Percentiles rank a stretch among this genome's conserved stretches.
phyloP scores from a whole-genome alignment of 2,797 vertebrate species.

The Acrossocheilus fasciatus region DNA sequence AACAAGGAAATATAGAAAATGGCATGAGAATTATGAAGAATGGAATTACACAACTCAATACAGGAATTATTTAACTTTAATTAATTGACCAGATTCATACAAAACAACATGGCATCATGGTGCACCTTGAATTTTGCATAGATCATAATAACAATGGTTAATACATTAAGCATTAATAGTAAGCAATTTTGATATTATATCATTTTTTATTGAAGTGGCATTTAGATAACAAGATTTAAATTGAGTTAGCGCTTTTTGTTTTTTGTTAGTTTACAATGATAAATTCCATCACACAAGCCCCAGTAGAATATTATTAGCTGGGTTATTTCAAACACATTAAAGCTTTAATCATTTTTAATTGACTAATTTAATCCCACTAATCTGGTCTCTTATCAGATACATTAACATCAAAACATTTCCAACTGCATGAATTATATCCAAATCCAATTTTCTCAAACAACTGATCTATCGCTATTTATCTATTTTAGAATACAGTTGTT shows the following conservation, averaged over 20 bases:
- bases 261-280: not conserved
- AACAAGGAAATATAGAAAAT: conserved; percentile 3
- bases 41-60: not conserved
- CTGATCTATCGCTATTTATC: not conserved
- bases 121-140: not conserved
- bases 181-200: not conserved
- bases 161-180: not conserved
- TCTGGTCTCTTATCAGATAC: not conserved
- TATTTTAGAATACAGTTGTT: not conserved
- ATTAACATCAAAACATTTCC: not conserved
- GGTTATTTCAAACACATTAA: no score
- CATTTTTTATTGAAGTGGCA: not conserved
- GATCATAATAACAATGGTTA: not conserved
- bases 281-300: not conserved
- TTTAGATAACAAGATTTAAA: not conserved
- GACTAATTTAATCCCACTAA: not conserved
- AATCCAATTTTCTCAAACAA: not conserved
- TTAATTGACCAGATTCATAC: not conserved
- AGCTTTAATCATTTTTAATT: conserved; percentile 2
- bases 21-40: not conserved
- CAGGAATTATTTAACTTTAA: not conserved
- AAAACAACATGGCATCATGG: not conserved
- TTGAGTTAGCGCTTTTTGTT: not conserved
- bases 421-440: not conserved
- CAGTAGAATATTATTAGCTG: not conserved